Conservation (phyloP, 2,888 invertebrate species). For the Linyphia triangularis region DNA sequence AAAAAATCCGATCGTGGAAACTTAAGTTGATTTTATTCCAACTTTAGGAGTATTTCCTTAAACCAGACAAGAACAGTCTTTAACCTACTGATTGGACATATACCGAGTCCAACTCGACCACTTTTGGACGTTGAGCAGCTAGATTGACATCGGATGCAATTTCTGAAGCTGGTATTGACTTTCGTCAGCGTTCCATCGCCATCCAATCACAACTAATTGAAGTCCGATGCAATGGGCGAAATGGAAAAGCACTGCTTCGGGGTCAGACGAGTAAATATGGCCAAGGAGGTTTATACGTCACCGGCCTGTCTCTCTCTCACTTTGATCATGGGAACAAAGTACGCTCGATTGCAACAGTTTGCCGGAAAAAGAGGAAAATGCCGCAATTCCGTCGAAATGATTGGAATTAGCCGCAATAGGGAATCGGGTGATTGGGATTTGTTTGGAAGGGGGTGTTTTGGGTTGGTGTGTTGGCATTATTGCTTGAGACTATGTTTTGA, state of each 20-base stretch:
- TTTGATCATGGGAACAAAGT: neutral
- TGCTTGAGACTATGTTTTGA: too few species aligned
- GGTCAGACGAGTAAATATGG: constrained; percentile 45
- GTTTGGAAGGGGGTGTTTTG: too few species aligned
- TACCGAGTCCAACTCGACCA: neutral
- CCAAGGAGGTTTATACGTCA: constrained; percentile 31
- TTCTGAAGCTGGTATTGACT: constrained; percentile 69
- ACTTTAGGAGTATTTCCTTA: too few species aligned
- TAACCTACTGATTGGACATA: too few species aligned
- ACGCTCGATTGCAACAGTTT: neutral
- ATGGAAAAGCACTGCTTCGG: constrained; percentile 18
- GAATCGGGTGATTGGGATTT: too few species aligned
- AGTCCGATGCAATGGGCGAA: constrained; percentile 56
- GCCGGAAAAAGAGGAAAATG: neutral
- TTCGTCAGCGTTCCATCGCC: constrained; percentile 27
- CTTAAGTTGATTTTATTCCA: too few species aligned
- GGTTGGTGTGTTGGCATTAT: too few species aligned
- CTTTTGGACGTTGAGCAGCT: constrained; percentile 10
- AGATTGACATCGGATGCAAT: constrained; percentile 64
- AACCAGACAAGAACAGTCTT: too few species aligned
- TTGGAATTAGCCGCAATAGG: too few species aligned
- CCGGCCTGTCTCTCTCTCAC: neutral
- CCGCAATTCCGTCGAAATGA: too few species aligned
- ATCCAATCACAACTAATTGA: constrained; percentile 66
- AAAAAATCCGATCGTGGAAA: too few species aligned